These are phyloP conservation scores for Gambusia holbrooki DNA, from an alignment of 2,113 vertebrate species.

Conservation along the genomic window DNA sequence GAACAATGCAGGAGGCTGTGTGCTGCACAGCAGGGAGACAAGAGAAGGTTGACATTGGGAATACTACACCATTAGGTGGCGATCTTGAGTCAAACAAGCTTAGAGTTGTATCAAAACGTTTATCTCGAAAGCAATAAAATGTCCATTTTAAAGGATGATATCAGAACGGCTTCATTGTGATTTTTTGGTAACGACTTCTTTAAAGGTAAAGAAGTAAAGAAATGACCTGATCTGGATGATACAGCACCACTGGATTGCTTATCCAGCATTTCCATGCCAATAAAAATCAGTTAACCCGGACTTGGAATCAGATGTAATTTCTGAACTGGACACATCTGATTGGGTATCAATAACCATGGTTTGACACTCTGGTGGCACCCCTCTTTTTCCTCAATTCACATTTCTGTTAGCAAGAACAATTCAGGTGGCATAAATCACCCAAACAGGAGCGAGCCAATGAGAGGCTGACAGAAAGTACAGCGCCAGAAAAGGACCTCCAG, in stretches of 20 bases:
- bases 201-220: conserved; percentile 2
- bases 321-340: conserved; percentile 66
- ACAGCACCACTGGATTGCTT: conserved; percentile 25
- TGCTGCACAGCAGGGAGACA: conserved; percentile 50
- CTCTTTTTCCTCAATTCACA: conserved; percentile 50
- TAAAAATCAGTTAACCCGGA: conserved; percentile 61
- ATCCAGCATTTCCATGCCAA: conserved; percentile 53
- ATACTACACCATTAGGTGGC: conserved; percentile 67
- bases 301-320: conserved; percentile 60
- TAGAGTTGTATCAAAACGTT: conserved; percentile 10
- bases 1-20: conserved; percentile 67
- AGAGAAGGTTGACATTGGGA: conserved; percentile 1
- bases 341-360: conserved; percentile 64
- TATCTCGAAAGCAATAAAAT: conserved; percentile 20
- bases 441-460: conserved; percentile 38
- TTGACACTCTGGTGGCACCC: conserved; percentile 38
- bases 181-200: conserved; percentile 21
- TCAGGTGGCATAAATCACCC: conserved; percentile 70
- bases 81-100: conserved; percentile 56
- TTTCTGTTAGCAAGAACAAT: conserved; percentile 61
- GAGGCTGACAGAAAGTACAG: conserved; percentile 64
- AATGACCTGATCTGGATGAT: conserved; percentile 4
- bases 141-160: conserved; percentile 11
- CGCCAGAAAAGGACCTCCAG: conserved; percentile 58
- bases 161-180: conserved; percentile 12